A percentile compares a stretch with the other conserved stretches of the same genome.
phyloP scores from a whole-genome alignment of 1,140 invertebrate genomes.

The Medauroidea extradentata region DNA sequence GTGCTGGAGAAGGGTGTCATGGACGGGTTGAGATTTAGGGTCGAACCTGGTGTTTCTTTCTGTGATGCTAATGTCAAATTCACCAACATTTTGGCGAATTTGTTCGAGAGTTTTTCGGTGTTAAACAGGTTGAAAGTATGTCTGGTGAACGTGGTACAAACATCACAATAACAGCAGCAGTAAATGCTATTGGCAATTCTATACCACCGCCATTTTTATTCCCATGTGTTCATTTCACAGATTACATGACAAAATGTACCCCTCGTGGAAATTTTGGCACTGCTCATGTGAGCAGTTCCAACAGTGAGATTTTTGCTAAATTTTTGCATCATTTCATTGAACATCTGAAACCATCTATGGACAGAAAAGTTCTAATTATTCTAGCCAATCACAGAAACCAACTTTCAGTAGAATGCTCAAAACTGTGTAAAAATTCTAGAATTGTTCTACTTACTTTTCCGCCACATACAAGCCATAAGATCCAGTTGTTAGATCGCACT shows the following conservation, averaged over 20 bases:
- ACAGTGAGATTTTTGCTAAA: conserved; percentile 37
- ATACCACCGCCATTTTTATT: conserved; percentile 31
- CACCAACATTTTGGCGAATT: no score
- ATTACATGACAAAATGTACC: conserved; percentile 39
- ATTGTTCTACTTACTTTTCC: conserved; percentile 41
- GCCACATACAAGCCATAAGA: conserved; percentile 38
- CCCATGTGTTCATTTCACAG: conserved; percentile 37
- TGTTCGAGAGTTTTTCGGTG: no score
- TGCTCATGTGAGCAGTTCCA: conserved; percentile 44
- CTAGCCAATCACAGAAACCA: conserved; percentile 30
- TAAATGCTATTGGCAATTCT: not conserved
- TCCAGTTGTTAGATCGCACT: conserved; percentile 37
- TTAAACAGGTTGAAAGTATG: no score
- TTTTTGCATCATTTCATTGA: conserved; percentile 39
- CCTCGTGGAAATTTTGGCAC: conserved; percentile 41
- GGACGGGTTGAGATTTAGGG: no score
- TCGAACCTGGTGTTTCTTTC: no score
- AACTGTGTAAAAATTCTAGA: conserved; percentile 32
- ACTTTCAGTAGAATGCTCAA: conserved; percentile 22
- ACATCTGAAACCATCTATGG: conserved; percentile 22
- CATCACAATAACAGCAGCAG: not conserved
- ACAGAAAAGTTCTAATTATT: conserved; percentile 19
- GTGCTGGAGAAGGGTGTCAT: no score
- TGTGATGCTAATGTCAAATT: no score
- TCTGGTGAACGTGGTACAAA: not conserved